Conservation (phyloP, 2,888 invertebrate genomes). For the Beris chalybata region DNA sequence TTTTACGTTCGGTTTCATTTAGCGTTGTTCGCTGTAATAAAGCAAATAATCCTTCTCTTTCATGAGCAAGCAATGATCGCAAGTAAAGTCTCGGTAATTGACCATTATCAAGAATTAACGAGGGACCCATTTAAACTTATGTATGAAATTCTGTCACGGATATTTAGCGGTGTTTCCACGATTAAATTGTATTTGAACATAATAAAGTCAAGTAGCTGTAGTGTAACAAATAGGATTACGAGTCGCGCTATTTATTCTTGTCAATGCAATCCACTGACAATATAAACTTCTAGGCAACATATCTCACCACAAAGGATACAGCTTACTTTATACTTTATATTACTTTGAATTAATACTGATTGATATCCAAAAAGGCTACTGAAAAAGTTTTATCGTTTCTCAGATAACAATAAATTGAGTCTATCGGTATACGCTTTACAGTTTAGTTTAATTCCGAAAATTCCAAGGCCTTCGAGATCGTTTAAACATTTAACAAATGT, state of each 20-base stretch:
- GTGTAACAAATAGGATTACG: neutral
- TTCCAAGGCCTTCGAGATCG: too few species aligned
- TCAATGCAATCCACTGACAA: too few species aligned
- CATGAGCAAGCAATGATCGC: conserved; percentile 19
- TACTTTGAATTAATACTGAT: too few species aligned
- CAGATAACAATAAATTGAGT: too few species aligned
- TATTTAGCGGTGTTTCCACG: conserved; percentile 22
- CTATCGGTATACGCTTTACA: too few species aligned
- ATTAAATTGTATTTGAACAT: conserved; percentile 5
- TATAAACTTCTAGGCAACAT: too few species aligned
- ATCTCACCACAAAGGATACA: too few species aligned
- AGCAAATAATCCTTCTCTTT: conserved; percentile 18
- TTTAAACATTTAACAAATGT: too few species aligned
- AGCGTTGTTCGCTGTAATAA: conserved; percentile 11
- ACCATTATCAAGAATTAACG: conserved; percentile 21
- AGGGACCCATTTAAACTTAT: conserved; percentile 15
- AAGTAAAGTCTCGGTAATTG: conserved; percentile 28
- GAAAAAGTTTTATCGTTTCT: too few species aligned
- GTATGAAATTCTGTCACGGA: conserved; percentile 25
- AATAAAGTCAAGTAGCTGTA: conserved; percentile 3
- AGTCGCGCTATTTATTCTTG: neutral
- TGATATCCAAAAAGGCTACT: too few species aligned
- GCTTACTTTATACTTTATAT: too few species aligned
- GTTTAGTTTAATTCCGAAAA: too few species aligned
- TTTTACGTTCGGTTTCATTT: conserved; percentile 14